Percentiles rank a stretch among this genome's conserved stretches.
These are phyloP conservation scores for Mamestra brassicae DNA, from an alignment of 2,888 invertebrate genomes.

Conservation along the genomic window DNA sequence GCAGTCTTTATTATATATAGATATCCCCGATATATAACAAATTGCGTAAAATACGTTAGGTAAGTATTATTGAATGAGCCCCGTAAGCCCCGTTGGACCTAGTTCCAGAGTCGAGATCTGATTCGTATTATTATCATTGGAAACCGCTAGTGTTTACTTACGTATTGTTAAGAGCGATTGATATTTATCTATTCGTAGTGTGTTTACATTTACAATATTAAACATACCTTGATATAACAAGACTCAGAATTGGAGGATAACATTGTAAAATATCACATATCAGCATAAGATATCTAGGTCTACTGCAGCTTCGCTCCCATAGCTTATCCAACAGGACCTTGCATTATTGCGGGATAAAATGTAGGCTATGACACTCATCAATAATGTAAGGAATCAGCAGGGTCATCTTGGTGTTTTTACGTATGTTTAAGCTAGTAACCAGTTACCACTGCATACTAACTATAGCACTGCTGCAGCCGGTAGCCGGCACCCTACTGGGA, in stretches of 20 bases:
- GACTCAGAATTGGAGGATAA: slow-evolving; percentile 5
- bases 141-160: slow-evolving; percentile 45
- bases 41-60: slow-evolving; percentile 36
- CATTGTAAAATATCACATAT: neutral
- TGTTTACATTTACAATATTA: slow-evolving; percentile 36
- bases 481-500: no score
- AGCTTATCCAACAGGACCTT: neutral
- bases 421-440: no score
- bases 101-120: slow-evolving; percentile 32
- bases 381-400: neutral
- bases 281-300: neutral
- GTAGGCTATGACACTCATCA: neutral
- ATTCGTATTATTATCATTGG: slow-evolving; percentile 44
- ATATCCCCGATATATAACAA: slow-evolving; percentile 57
- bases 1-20: slow-evolving; percentile 61
- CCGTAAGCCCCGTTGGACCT: neutral
- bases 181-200: slow-evolving; percentile 29
- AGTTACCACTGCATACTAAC: no score
- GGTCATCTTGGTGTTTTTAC: neutral
- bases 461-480: no score
- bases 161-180: slow-evolving; percentile 25
- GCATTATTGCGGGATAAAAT: neutral
- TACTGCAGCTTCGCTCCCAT: neutral
- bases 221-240: slow-evolving; percentile 2
- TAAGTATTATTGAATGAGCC: slow-evolving; percentile 30